Conservation (phyloP, 2,797 vertebrate genomes). For the Aotus griseimembra region DNA sequence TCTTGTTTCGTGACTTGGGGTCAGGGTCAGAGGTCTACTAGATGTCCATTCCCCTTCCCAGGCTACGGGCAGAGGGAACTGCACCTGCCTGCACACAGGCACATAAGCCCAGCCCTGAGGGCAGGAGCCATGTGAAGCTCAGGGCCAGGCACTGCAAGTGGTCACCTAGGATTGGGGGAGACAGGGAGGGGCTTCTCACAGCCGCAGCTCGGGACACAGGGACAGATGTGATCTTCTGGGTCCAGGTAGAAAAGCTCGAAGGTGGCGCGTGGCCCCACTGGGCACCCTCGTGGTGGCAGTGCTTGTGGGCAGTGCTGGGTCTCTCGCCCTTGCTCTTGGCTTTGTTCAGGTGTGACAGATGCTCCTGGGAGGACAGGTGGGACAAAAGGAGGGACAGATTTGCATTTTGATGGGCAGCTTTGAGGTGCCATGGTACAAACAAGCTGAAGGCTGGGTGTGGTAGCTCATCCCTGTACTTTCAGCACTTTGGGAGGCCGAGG, state of each 20-base stretch:
- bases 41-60: neutral
- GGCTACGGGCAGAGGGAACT: neutral
- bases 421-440: neutral
- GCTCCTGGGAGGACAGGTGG: neutral
- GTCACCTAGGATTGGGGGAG: neutral
- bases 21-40: neutral
- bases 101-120: too few relatives aligned
- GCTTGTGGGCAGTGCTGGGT: neutral
- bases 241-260: neutral
- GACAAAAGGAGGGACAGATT: neutral
- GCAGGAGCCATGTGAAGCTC: neutral
- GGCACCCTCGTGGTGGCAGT: fast-evolving
- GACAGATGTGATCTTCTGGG: neutral
- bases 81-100: neutral
- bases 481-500: neutral
- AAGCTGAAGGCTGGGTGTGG: neutral
- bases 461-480: neutral
- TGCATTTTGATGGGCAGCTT: neutral
- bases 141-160: neutral
- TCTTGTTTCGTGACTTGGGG: neutral
- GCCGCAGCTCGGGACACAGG: neutral
- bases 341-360: neutral
- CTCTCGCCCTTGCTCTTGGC: neutral
- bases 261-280: neutral
- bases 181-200: neutral